Conservation (phyloP, 2,888 invertebrate genomes). For the Dione vanillae region DNA sequence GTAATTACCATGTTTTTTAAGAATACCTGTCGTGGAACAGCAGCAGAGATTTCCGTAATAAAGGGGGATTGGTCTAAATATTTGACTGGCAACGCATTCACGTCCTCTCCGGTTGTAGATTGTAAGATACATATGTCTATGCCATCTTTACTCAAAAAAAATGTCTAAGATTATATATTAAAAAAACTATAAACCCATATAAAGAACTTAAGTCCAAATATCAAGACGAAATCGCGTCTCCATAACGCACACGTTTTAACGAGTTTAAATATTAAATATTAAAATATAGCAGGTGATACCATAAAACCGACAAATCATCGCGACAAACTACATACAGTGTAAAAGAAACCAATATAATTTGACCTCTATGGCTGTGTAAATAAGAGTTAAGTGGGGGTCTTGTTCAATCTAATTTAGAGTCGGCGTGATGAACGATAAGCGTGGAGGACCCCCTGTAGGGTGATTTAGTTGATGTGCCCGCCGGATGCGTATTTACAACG, state of each 20-base stretch:
- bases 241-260: constrained; percentile 42
- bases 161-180: background rate
- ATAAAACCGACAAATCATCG: constrained; percentile 65
- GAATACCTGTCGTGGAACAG: no score
- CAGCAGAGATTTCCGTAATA: no score
- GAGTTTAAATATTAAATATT: constrained; percentile 41
- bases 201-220: background rate
- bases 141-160: no score
- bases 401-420: constrained; percentile 72
- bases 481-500: constrained; percentile 47
- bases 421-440: constrained; percentile 64
- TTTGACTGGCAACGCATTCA: no score
- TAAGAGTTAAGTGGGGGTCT: constrained; percentile 40
- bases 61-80: no score
- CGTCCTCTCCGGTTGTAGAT: no score
- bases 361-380: constrained; percentile 4
- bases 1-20: no score
- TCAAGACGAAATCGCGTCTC: constrained; percentile 35
- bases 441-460: constrained; percentile 64
- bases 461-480: constrained; percentile 64
- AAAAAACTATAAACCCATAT: background rate
- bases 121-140: no score
- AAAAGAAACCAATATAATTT: constrained; percentile 4
- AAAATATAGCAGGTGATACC: constrained; percentile 52
- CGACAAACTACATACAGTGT: constrained; percentile 47